Evolutionary conservation across 2,888 invertebrate genomes (phyloP).

Genomic region (Andrena fulva): DNA sequence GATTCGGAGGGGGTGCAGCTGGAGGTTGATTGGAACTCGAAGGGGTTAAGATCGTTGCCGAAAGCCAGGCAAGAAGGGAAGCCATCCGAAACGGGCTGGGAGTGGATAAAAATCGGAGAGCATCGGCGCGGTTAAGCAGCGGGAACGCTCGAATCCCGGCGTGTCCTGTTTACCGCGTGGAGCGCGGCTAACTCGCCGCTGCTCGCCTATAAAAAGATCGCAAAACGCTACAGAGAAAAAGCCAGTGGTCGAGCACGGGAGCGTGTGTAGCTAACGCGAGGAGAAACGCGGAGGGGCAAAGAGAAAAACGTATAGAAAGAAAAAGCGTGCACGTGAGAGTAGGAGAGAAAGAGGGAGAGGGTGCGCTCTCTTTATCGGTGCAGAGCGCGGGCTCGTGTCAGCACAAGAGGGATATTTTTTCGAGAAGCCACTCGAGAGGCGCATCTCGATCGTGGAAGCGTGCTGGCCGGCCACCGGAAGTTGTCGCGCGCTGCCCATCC

Average conservation of each 20-base stretch:
- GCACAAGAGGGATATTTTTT: slow-evolving; percentile 60
- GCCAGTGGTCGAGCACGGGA: slow-evolving; percentile 39
- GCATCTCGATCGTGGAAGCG: slow-evolving; percentile 65
- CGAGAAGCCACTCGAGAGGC: slow-evolving; percentile 60
- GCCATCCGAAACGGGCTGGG: background rate
- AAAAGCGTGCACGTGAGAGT: background rate
- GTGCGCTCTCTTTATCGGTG: slow-evolving; percentile 19
- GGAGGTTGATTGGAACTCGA: background rate
- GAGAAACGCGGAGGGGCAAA: slow-evolving; percentile 29
- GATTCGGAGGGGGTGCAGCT: too few species aligned
- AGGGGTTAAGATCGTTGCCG: background rate
- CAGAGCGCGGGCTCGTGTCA: slow-evolving; percentile 26
- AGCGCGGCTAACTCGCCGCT: slow-evolving; percentile 63
- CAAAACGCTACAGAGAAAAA: slow-evolving; percentile 56
- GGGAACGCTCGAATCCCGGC: slow-evolving; percentile 46
- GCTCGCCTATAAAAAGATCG: slow-evolving; percentile 63
- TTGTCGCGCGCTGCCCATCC: slow-evolving; percentile 61
- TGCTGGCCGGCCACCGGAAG: slow-evolving; percentile 68
- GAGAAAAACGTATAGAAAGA: slow-evolving; percentile 21
- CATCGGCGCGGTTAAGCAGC: slow-evolving; percentile 21
- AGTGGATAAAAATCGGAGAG: slow-evolving; percentile 31
- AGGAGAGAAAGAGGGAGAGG: background rate
- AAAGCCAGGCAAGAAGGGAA: background rate
- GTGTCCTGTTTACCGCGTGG: slow-evolving; percentile 63
- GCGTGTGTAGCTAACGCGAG: slow-evolving; percentile 48